Evolutionary conservation across 1,140 invertebrate genomes (phyloP).

Genomic region (Papilio polyxenes): DNA sequence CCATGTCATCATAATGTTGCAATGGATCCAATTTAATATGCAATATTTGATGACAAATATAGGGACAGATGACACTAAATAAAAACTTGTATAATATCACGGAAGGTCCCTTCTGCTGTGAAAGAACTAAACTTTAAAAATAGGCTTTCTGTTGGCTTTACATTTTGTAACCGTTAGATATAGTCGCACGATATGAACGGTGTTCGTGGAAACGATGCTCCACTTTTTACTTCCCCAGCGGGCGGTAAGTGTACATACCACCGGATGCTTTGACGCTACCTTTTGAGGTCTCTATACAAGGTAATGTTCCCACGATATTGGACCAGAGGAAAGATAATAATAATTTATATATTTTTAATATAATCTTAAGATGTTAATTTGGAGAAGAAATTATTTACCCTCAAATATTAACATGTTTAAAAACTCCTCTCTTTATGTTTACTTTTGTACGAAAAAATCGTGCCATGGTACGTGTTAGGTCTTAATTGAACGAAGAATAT

Average conservation of each 20-base stretch:
- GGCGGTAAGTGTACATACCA: not conserved
- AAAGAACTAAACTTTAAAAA: not conserved
- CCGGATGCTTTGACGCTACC: not conserved
- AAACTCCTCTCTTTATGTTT: no score
- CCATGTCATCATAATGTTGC: no score
- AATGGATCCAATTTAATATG: no score
- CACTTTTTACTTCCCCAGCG: constrained; percentile 24
- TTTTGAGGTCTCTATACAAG: not conserved
- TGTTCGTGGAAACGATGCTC: constrained; percentile 1
- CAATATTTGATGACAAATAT: no score
- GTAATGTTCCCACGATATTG: not conserved
- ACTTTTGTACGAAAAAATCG: no score
- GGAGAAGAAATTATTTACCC: no score
- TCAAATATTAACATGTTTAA: no score
- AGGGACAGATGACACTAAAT: no score
- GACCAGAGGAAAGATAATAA: not conserved
- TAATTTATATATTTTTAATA: not conserved
- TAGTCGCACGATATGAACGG: constrained; percentile 3
- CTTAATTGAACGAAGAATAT: no score
- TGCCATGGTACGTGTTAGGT: no score
- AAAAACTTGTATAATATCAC: no score
- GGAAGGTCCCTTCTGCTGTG: no score
- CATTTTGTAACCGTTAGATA: not conserved
- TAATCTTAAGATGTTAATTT: not conserved
- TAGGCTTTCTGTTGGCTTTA: not conserved